Evolutionary conservation across 2,888 invertebrate species (phyloP), one percentile per base, ranked within the genome.

Genomic region (Ophioninae sp.): DNA sequence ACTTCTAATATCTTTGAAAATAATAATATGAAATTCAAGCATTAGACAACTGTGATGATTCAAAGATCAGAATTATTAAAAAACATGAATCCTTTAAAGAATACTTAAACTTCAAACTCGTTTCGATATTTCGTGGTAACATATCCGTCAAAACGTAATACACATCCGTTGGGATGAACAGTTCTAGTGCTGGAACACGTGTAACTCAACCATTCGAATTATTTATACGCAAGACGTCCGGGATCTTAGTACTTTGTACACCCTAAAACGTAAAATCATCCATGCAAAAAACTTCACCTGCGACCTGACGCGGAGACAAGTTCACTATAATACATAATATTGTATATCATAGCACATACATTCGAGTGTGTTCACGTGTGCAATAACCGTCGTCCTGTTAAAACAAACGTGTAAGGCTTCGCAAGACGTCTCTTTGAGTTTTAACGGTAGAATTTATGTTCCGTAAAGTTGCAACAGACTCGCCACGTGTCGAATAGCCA

Each of bases 391-490:
- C 57, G 75, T 30, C 65, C 20, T n/a, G 65, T 73, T 70, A 74
- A 75, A 72, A 65, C 68, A 59, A 85, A 79, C 73, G 70, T 65
- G 75, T 73, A 13, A 37, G 59, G 68, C 78, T 77, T 68, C 20
- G 81, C 56, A 57, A 37, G 17, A 64, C 78, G 41, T 81, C 59
- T 81, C 50, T 68, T 67, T 78, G 79, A 68, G 70, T 85, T 86
- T 85, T 78, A 82, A 86, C 85, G 85, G 80, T 67, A 69, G 86
- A 88, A 84, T 90, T 90, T 87, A 89, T 88, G 89, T 86, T 85
- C 85, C 89, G 87, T 89, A 87, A 88, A 87, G 77, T 72, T 50
- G 23, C 39, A 69, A 73, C 56, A 59, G 2, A 50, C 41, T 57
- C 73, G 30, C 68, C 65, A 73, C 72, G 61, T 73, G 44, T 64